Conservation (phyloP, 2,797 vertebrate genomes). For the Acanthiza pusilla region DNA sequence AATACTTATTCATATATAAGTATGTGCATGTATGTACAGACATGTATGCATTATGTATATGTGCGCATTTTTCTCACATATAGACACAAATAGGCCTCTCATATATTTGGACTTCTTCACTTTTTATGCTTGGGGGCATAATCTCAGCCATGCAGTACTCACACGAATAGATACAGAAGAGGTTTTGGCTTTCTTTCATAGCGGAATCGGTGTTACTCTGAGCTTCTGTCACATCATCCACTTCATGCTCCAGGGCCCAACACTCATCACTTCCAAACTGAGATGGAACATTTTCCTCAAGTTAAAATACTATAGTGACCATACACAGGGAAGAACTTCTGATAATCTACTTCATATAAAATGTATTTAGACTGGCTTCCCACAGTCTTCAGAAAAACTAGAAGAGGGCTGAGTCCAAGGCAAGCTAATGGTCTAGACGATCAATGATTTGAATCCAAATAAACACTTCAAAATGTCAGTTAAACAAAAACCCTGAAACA, state of each 20-base stretch:
- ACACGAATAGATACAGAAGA: neutral
- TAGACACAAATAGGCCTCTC: neutral
- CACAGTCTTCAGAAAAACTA: neutral
- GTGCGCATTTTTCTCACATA: neutral
- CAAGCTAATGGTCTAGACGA: neutral
- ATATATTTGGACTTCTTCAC: neutral
- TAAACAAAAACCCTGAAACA: neutral
- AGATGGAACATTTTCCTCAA: neutral
- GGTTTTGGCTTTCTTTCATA: neutral
- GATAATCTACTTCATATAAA: neutral
- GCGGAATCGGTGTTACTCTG: neutral
- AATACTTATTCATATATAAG: neutral
- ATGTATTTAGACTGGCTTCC: neutral
- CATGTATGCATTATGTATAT: fast-evolving
- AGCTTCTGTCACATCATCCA: neutral
- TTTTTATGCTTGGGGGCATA: neutral
- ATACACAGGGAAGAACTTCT: neutral
- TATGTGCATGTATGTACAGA: neutral
- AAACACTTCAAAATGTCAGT: neutral
- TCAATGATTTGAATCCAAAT: neutral
- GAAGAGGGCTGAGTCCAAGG: neutral
- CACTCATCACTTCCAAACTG: neutral
- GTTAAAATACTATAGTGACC: neutral
- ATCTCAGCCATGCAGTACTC: neutral
- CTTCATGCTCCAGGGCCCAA: neutral